These are phyloP conservation scores for Terebella lapidaria DNA, from an alignment of 2,888 invertebrate species.

Conservation along the genomic window DNA sequence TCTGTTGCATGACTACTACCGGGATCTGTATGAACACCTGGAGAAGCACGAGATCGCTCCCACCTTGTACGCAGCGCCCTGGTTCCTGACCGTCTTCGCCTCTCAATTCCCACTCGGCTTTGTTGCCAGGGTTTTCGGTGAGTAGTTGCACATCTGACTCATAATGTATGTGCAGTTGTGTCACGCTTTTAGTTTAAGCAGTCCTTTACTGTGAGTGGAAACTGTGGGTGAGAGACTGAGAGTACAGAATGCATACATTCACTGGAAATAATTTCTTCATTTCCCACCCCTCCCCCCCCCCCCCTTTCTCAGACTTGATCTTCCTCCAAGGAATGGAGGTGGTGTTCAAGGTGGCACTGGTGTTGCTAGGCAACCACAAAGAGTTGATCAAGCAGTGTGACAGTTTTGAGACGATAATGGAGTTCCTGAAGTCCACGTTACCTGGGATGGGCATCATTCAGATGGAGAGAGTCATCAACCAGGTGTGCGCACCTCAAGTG, in stretches of 20 bases:
- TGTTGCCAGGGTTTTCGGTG: slow-evolving; percentile 88
- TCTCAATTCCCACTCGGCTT: slow-evolving; percentile 95
- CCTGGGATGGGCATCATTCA: slow-evolving; percentile 55
- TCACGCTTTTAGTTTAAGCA: no score
- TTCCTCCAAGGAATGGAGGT: slow-evolving; percentile 86
- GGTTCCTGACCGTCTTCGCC: slow-evolving; percentile 92
- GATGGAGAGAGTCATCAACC: slow-evolving; percentile 78
- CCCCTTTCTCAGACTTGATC: slow-evolving; percentile 66
- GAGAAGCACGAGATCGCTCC: slow-evolving; percentile 80
- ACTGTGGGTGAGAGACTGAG: no score
- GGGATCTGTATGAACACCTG: slow-evolving; percentile 80
- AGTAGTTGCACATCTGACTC: slow-evolving; percentile 20
- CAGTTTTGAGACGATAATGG: slow-evolving; percentile 89
- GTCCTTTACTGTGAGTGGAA: no score
- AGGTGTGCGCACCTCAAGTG: no score
- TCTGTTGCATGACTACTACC: slow-evolving; percentile 70
- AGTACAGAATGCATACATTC: no score
- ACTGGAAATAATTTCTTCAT: no score
- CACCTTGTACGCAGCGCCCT: slow-evolving; percentile 91
- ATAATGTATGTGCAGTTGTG: not conserved
- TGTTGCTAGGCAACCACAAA: slow-evolving; percentile 77
- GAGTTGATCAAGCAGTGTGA: slow-evolving; percentile 78
- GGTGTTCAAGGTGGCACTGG: slow-evolving; percentile 82
- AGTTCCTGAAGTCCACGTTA: slow-evolving; percentile 75
- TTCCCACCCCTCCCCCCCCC: no score